A percentile compares a stretch with the other conserved stretches of the same genome.
Conservation (phyloP, 2,888 invertebrate species). For the Tenthredo scrophulariae region DNA sequence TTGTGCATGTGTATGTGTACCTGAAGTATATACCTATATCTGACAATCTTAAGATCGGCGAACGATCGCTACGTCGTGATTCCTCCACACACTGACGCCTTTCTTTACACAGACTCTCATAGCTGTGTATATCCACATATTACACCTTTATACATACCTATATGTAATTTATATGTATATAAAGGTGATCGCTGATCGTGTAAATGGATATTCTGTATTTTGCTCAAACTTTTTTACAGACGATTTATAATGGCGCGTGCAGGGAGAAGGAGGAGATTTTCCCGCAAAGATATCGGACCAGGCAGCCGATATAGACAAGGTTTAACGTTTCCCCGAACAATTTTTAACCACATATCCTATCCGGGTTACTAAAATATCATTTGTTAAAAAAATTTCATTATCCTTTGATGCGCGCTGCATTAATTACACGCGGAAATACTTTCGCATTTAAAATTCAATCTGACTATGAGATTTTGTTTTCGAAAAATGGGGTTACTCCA, state of each 20-base stretch:
- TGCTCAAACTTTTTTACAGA: conserved; percentile 66
- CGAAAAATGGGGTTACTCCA: too few species aligned
- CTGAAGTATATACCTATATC: background rate
- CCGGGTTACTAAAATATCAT: background rate
- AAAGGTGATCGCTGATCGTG: conserved; percentile 54
- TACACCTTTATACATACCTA: too few species aligned
- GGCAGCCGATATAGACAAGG: background rate
- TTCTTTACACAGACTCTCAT: background rate
- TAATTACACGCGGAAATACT: too few species aligned
- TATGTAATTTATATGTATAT: background rate
- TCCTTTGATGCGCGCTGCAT: background rate
- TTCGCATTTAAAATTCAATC: too few species aligned
- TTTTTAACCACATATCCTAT: background rate
- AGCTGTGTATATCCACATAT: too few species aligned
- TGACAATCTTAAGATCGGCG: conserved; percentile 22
- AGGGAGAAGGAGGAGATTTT: background rate
- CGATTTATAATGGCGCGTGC: conserved; percentile 67
- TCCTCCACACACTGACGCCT: background rate
- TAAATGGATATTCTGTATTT: conserved; percentile 68
- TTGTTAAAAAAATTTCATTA: background rate
- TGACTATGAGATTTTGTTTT: too few species aligned
- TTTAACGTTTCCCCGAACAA: background rate
- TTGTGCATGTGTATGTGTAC: background rate
- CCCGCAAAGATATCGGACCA: background rate
- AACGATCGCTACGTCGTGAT: background rate